Evolutionary conservation across 2,888 invertebrate genomes (phyloP), one percentile per base, ranked within the genome.

Genomic region (Cryptophagus acutangulus): DNA sequence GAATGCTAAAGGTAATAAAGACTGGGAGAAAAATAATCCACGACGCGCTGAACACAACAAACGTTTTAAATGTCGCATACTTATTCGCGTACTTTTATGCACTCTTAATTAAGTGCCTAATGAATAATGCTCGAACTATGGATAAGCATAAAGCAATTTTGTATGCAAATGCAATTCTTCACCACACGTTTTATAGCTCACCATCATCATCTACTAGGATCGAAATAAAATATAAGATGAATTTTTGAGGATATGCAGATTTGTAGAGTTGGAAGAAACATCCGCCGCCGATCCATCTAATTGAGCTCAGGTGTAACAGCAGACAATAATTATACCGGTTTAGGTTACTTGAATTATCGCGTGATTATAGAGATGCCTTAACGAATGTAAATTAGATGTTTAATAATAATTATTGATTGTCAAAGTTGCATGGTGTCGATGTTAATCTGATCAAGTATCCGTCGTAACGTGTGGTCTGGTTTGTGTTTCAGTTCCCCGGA

Each of bases 401-500:
- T 54, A 54, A 52, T 57, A 55, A 55, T 58, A 57, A 59, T 59
- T 59, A 55, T 54, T 45, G 52, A 57, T 52, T 57, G 54, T 55
- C 51, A 48, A 48, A 24, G 14, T 24, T 33, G 34, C 24, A 33
- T 13, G 17, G 35, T 36, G 28, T 37, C 37, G 33, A 34, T 38
- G 30, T 17, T 38, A 36, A 37, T 42, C 33, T 13, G 14, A 5
- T 14, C 13, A 17, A 36, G 2, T 16, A 17, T 13, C 9, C 20
- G 17, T 25, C 36, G 29, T 44, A 41, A 40, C 16, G 41, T 38
- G 36, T 38, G 31, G 16, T 29, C 17, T 24, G 8, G 38, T 18
- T 24, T 43, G 26, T 26, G 48, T 74, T 72, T 39, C 77, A 83
- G 83, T 81, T 81, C 62, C 79, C 80, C 37, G 83, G 83, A 35